Conservation (phyloP, 2,113 vertebrate species). For the Puffinus mauretanicus region DNA sequence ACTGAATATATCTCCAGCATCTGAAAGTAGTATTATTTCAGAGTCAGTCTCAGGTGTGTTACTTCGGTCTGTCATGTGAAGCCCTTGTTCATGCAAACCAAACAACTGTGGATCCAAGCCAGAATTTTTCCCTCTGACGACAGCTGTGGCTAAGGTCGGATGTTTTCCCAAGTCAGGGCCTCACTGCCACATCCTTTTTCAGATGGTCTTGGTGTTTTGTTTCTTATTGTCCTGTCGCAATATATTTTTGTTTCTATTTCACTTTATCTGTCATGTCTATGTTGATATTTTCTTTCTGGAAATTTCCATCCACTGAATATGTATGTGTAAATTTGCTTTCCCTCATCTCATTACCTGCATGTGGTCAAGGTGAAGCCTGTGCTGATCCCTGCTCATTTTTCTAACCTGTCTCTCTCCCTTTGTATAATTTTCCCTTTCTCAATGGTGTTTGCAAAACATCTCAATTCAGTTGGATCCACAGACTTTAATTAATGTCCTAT, state of each 20-base stretch:
- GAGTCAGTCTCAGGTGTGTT: not conserved
- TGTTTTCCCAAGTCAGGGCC: not conserved
- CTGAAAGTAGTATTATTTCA: not conserved
- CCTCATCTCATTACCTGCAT: not conserved
- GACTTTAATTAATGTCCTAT: conserved; percentile 20
- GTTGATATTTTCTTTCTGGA: not conserved
- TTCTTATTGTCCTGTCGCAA: not conserved
- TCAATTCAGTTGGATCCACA: not conserved
- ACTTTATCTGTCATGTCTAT: not conserved
- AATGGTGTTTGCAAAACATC: not conserved
- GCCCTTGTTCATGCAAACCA: not conserved
- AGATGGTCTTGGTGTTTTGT: not conserved
- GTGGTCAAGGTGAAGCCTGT: not conserved
- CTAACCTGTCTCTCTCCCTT: not conserved
- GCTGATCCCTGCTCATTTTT: not conserved
- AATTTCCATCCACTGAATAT: not conserved
- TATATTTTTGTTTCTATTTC: not conserved
- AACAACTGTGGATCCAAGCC: not conserved
- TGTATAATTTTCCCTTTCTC: not conserved
- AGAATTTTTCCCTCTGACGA: not conserved
- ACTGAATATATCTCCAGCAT: not conserved
- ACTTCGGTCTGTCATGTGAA: not conserved
- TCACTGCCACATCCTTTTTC: not conserved
- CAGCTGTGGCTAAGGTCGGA: not conserved
- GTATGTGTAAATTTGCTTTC: not conserved